These are phyloP conservation scores for Eonycteris spelaea DNA, from an alignment of 2,113 vertebrate genomes.

Conservation along the genomic window DNA sequence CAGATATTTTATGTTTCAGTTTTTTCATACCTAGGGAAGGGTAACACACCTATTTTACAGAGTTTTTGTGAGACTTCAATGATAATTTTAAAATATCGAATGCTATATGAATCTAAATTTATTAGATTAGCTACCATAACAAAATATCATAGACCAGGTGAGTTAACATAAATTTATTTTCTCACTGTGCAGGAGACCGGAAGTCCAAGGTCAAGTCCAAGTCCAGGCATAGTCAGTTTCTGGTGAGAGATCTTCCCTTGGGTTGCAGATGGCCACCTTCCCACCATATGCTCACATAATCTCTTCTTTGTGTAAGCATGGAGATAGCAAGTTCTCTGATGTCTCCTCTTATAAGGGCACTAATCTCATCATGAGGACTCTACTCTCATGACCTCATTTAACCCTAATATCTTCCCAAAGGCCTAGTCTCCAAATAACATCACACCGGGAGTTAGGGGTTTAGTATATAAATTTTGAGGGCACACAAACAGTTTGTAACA, in stretches of 20 bases:
- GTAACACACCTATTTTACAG: neutral
- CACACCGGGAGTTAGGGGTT: neutral
- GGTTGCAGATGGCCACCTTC: neutral
- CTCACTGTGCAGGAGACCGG: neutral
- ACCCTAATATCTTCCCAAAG: neutral
- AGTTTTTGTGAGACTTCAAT: neutral
- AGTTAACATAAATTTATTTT: neutral
- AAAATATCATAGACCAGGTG: neutral
- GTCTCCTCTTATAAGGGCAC: neutral
- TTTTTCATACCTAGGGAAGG: neutral
- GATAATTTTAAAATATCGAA: neutral
- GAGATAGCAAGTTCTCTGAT: neutral
- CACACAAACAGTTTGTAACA: neutral
- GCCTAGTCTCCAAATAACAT: neutral
- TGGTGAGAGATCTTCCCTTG: neutral
- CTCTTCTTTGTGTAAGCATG: neutral
- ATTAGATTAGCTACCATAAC: neutral
- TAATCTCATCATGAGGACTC: neutral
- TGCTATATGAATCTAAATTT: neutral
- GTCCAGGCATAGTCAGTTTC: neutral
- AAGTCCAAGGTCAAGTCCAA: neutral
- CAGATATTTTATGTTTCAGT: neutral
- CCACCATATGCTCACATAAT: neutral
- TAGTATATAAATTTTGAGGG: neutral
- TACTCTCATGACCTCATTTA: neutral